phyloP scores from a whole-genome alignment of 2,888 invertebrate genomes.

The Athripsodes cinereus region DNA sequence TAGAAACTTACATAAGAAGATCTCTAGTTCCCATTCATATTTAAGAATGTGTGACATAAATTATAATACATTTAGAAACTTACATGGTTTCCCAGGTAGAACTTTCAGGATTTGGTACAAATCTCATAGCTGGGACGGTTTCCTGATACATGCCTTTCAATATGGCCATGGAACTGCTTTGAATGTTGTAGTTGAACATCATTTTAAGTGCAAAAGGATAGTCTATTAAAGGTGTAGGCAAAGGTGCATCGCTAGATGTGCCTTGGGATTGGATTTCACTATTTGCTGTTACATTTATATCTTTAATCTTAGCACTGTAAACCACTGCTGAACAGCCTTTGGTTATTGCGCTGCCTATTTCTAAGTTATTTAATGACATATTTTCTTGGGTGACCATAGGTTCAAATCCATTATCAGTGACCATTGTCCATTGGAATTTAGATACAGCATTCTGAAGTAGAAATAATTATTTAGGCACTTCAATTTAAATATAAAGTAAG shows the following conservation, averaged over 20 bases:
- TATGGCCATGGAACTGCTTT: slow-evolving; percentile 72
- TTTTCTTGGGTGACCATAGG: slow-evolving; percentile 35
- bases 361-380: slow-evolving; percentile 53
- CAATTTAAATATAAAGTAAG: too few species aligned
- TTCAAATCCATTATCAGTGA: slow-evolving; percentile 41
- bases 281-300: slow-evolving; percentile 1
- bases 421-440: slow-evolving; percentile 50
- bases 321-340: slow-evolving; percentile 80
- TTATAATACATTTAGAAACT: too few species aligned
- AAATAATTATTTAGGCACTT: too few species aligned
- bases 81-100: slow-evolving; percentile 53
- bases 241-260: slow-evolving; percentile 20
- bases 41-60: too few species aligned
- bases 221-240: slow-evolving; percentile 25
- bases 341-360: slow-evolving; percentile 65
- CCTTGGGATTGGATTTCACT: not conserved
- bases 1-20: too few species aligned
- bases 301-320: slow-evolving; percentile 55
- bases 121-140: slow-evolving; percentile 65
- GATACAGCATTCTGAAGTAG: slow-evolving; percentile 51
- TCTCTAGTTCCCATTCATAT: too few species aligned
- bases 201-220: slow-evolving; percentile 78
- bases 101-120: slow-evolving; percentile 41
- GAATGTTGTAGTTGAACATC: slow-evolving; percentile 87
- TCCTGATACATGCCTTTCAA: slow-evolving; percentile 75